Conservation (phyloP, 1,140 invertebrate species). For the Homarus americanus region DNA sequence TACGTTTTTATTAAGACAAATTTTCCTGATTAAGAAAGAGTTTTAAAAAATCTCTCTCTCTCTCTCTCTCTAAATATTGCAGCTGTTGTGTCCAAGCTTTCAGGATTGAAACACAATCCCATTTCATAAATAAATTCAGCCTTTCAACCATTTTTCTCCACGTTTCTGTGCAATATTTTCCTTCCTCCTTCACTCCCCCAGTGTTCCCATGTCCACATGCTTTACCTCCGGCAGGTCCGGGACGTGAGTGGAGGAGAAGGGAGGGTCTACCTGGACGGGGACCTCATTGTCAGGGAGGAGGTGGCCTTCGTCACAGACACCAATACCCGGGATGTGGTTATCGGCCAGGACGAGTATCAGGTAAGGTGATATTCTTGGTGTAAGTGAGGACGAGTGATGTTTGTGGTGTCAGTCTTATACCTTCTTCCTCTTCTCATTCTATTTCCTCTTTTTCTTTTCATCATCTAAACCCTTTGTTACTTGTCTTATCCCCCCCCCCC, state of each 20-base stretch:
- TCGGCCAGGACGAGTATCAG: constrained; percentile 68
- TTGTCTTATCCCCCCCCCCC: background rate
- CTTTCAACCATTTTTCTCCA: too few species aligned
- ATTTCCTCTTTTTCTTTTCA: background rate
- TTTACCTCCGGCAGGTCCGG: constrained; percentile 40
- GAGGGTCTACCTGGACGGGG: constrained; percentile 55
- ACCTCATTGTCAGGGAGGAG: constrained; percentile 38
- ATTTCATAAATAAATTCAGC: too few species aligned
- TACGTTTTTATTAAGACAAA: too few species aligned
- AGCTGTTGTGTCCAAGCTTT: too few species aligned
- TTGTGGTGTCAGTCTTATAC: too few species aligned
- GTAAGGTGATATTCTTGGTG: too few species aligned
- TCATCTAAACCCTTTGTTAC: background rate
- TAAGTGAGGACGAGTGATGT: too few species aligned
- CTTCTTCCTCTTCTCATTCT: background rate
- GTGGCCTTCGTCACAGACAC: constrained; percentile 28
- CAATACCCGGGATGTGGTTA: constrained; percentile 32
- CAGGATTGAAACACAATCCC: too few species aligned
- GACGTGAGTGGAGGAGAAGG: constrained; percentile 48
- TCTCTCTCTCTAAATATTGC: too few species aligned
- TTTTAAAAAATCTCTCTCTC: too few species aligned
- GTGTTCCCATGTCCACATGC: background rate
- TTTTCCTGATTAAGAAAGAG: too few species aligned
- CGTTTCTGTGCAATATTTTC: too few species aligned
- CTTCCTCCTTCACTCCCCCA: background rate